A percentile compares a stretch with the other conserved stretches of the same genome.
phyloP scores from a whole-genome alignment of 2,797 vertebrate genomes.

The Schizopygopsis malacanthus region DNA sequence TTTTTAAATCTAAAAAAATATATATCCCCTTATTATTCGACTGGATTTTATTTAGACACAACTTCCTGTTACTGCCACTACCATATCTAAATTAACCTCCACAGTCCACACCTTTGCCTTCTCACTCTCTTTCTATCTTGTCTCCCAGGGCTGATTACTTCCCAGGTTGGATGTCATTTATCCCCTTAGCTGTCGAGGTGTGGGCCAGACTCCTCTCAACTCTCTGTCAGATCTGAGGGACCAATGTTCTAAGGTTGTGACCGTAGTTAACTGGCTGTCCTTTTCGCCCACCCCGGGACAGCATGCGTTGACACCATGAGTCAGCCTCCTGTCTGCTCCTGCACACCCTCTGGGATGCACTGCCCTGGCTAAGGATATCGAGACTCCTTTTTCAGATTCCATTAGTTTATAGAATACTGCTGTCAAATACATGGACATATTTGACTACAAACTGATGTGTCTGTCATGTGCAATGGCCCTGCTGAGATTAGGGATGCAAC shows the following conservation, averaged over 20 bases:
- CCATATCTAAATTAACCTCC: constrained; percentile 4
- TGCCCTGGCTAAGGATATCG: constrained; percentile 15
- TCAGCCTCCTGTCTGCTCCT: constrained; percentile 19
- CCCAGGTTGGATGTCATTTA: constrained; percentile 56
- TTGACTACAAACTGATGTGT: neutral
- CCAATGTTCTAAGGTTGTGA: constrained; percentile 50
- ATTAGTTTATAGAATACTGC: constrained; percentile 13
- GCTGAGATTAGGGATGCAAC: neutral
- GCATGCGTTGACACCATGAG: constrained; percentile 28
- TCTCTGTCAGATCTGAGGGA: constrained; percentile 41
- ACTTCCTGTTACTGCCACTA: constrained; percentile 50
- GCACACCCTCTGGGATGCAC: constrained; percentile 27
- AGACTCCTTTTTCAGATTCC: constrained; percentile 32
- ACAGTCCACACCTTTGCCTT: constrained; percentile 14
- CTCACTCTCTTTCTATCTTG: constrained; percentile 39
- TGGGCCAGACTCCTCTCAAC: constrained; percentile 46
- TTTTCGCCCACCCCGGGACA: constrained; percentile 8
- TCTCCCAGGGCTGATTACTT: constrained; percentile 46
- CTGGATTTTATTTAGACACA: neutral
- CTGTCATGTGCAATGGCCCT: neutral
- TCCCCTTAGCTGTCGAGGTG: constrained; percentile 52
- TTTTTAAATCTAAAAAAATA: neutral
- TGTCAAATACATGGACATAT: constrained; percentile 16
- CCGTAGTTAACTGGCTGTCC: constrained; percentile 55
- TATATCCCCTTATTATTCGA: neutral